Conservation (phyloP, 2,888 invertebrate genomes). For the Drosophila diplacantha region DNA sequence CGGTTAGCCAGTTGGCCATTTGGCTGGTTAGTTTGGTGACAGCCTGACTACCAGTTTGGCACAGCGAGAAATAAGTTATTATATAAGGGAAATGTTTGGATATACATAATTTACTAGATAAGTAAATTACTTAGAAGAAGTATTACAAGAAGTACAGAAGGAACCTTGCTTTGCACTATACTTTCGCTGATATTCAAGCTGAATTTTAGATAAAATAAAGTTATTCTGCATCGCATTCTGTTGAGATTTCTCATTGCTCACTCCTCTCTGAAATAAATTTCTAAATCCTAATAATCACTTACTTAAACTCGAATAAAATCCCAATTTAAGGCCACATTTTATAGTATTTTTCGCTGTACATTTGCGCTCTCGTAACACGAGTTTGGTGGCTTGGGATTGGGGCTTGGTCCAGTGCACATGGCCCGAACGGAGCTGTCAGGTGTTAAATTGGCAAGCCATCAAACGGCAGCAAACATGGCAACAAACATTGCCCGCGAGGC, state of each 20-base stretch:
- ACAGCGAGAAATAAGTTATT: conserved; percentile 7
- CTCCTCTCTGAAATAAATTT: not conserved
- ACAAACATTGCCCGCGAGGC: conserved; percentile 42
- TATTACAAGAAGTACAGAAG: not conserved
- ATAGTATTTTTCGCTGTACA: not conserved
- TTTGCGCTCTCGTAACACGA: conserved; percentile 49
- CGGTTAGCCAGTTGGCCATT: conserved; percentile 18
- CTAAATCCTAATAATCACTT: not conserved
- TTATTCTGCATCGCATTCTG: not conserved
- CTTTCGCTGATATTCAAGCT: not conserved
- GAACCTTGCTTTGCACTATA: not conserved
- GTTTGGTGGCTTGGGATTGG: conserved; percentile 23
- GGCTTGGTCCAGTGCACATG: conserved; percentile 56
- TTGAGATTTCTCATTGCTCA: no score
- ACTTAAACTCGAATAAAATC: not conserved
- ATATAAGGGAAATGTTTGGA: no score
- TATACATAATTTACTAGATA: not conserved
- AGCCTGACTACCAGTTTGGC: conserved; percentile 27
- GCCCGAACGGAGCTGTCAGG: conserved; percentile 50
- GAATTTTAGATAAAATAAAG: no score
- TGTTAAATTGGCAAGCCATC: conserved; percentile 66
- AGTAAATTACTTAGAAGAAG: not conserved
- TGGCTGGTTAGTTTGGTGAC: conserved; percentile 38
- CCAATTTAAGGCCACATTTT: not conserved
- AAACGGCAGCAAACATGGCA: conserved; percentile 45